Evolutionary conservation across 37 sponge, comb jelly and placozoan species (phyloP), one percentile per base, ranked within the genome.

Genomic region (Chondrilla cf. caribensis): DNA sequence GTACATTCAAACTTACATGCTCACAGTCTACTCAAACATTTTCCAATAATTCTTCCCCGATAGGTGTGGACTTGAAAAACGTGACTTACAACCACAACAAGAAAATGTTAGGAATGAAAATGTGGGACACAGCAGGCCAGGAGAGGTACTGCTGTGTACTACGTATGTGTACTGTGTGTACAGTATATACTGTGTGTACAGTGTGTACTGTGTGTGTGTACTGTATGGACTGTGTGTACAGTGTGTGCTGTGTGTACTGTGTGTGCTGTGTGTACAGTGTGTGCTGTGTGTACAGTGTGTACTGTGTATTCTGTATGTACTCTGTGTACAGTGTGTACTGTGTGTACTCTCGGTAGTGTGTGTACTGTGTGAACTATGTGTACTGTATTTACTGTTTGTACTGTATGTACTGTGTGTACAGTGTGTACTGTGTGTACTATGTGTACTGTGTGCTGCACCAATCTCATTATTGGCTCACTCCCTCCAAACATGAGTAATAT

Each of bases 121-220:
- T 94, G 38, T 94, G 95, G 95, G 95, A 94, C 65, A 94, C 95
- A 58, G 95, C 91, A 47, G 95, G 95, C 19, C 95, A 94, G 70
- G 95, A 94, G 84, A 82, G 91, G 86, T 88, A 15, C 22, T 51
- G 40, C 18, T 36, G 41, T 29, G 71, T 33, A 7, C 5, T 60
- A 22, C 22, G 29, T 60, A 15, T 26, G 26, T 41, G 32, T 55
- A 22, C 2, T 22, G n/a, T 51, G 38, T 42, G 38, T 33, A 9
- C n/a, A n/a, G n/a, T n/a, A n/a, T n/a, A n/a, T n/a, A n/a, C 3
- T 17, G 15, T 15, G 11, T 42, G 22, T n/a, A 58, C 14, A 14
- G n/a, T 6, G 25, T 38, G 64, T 58, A 26, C 15, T 25, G 64
- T 51, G 37, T 47, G 35, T 67, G 68, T 29, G 68, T 67, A 33